Conservation (phyloP, 2,113 vertebrate species). For the Hiodon alosoides region DNA sequence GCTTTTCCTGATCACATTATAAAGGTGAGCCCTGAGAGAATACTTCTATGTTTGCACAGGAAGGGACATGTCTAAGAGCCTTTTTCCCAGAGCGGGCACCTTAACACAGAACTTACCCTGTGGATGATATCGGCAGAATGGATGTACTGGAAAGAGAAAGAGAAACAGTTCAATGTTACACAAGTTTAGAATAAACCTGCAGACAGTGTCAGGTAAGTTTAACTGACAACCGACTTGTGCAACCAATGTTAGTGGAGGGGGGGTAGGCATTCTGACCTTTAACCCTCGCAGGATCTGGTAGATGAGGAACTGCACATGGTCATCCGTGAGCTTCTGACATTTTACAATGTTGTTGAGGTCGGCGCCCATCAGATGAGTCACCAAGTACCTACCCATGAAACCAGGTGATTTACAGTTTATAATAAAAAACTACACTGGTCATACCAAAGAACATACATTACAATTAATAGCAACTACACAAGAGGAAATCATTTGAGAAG, state of each 20-base stretch:
- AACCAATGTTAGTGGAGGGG: background rate
- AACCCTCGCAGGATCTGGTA: constrained; percentile 95
- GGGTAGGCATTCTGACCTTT: constrained; percentile 67
- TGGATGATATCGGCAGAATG: constrained; percentile 98
- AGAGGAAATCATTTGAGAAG: too few species aligned
- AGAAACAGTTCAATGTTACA: constrained; percentile 17
- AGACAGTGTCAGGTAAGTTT: background rate
- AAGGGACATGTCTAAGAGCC: background rate
- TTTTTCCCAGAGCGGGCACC: background rate
- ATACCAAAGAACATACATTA: background rate
- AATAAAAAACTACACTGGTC: background rate
- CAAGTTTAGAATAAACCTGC: background rate
- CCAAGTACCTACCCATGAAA: constrained; percentile 77
- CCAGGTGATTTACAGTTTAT: background rate
- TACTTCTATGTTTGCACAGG: too few species aligned
- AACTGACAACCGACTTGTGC: background rate
- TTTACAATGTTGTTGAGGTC: constrained; percentile 99
- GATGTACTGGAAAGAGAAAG: constrained; percentile 80
- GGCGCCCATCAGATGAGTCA: constrained; percentile 97
- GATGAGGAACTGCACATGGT: constrained; percentile 98
- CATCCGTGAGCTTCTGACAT: constrained; percentile 96
- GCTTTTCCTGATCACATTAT: too few species aligned
- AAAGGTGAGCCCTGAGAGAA: too few species aligned
- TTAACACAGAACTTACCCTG: constrained; percentile 74
- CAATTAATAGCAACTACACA: background rate